phyloP scores from a whole-genome alignment of 2,113 vertebrate species.

The Thalassarche chlororhynchos region DNA sequence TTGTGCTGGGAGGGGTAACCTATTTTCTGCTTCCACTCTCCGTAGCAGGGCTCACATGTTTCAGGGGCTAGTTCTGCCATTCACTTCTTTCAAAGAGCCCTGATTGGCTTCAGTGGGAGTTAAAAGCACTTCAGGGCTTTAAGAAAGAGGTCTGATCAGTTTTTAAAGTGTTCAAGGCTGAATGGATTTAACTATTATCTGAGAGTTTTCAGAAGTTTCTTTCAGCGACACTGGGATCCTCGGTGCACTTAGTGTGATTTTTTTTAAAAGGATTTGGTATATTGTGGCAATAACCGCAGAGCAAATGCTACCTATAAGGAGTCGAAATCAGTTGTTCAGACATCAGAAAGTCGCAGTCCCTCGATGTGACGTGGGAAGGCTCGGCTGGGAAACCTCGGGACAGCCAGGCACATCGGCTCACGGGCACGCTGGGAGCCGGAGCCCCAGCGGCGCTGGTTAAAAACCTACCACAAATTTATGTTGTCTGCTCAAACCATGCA shows the following conservation, averaged over 20 bases:
- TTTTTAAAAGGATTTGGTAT: conserved; percentile 15
- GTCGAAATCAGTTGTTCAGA: conserved; percentile 18
- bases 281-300: conserved; percentile 50
- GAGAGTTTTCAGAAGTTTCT: conserved; percentile 41
- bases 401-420: not conserved
- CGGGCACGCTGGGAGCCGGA: not conserved
- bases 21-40: conserved; percentile 53
- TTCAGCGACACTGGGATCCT: not conserved
- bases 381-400: not conserved
- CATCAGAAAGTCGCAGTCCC: conserved; percentile 15
- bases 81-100: conserved; percentile 60
- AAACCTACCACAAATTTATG: not conserved
- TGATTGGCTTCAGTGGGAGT: conserved; percentile 66
- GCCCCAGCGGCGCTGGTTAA: not conserved
- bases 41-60: conserved; percentile 10
- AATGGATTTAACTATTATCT: conserved; percentile 54
- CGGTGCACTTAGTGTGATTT: not conserved
- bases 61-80: conserved; percentile 65
- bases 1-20: conserved; percentile 64
- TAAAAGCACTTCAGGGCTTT: conserved; percentile 68
- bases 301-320: not conserved
- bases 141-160: conserved; percentile 64
- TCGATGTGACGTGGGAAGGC: not conserved
- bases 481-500: not conserved
- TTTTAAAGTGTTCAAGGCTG: conserved; percentile 62